A percentile compares a stretch with the other conserved stretches of the same genome.
Conservation (phyloP, 2,113 vertebrate species). For the Galeopterus variegatus region DNA sequence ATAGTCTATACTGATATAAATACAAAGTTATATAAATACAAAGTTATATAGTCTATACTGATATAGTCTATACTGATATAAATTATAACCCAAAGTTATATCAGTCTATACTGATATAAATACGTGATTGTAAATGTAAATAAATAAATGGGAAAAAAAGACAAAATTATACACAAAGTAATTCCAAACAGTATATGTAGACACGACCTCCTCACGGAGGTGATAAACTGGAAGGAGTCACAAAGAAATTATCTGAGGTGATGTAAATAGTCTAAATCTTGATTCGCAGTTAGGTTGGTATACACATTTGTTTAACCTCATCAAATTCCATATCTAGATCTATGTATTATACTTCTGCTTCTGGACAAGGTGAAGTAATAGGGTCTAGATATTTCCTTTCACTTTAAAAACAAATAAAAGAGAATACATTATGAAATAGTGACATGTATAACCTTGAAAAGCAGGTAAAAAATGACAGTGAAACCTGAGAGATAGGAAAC, state of each 20-base stretch:
- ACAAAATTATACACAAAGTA: background rate
- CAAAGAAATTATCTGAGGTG: background rate
- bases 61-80: too few relatives aligned
- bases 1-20: too few relatives aligned
- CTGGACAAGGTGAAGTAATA: background rate
- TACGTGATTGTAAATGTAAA: background rate
- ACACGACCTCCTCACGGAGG: background rate
- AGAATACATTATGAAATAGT: background rate
- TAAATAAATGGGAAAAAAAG: background rate
- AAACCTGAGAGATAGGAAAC: background rate
- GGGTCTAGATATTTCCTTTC: background rate
- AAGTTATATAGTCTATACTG: background rate
- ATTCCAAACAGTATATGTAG: background rate
- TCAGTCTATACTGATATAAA: background rate
- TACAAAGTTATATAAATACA: too few relatives aligned
- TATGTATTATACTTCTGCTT: background rate
- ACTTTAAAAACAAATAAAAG: background rate
- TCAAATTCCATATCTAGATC: background rate
- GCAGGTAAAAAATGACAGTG: background rate
- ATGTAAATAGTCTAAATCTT: background rate
- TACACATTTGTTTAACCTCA: background rate
- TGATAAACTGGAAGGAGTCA: background rate
- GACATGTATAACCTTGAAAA: background rate
- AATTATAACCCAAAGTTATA: background rate
- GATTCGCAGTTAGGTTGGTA: background rate